These are phyloP conservation scores for Scomber colias DNA, from an alignment of 2,113 vertebrate species.

Conservation along the genomic window DNA sequence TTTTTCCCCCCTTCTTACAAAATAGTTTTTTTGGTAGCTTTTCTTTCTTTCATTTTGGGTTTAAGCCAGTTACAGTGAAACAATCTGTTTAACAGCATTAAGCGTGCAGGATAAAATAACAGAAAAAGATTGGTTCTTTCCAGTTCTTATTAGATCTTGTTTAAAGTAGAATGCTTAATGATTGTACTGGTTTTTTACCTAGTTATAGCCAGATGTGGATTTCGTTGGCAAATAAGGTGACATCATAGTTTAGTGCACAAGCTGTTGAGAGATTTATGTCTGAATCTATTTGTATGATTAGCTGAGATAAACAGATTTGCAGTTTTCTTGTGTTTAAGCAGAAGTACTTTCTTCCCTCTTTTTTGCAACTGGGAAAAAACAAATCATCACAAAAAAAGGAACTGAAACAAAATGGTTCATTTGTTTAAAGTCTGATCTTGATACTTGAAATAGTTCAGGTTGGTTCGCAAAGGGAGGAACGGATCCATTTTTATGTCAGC, in stretches of 20 bases:
- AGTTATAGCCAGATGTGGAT: background rate
- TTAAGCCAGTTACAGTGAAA: slow-evolving; percentile 33
- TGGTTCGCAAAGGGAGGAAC: no score
- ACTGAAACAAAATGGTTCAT: slow-evolving; percentile 9
- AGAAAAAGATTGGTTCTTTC: background rate
- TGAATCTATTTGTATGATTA: background rate
- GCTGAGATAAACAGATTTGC: background rate
- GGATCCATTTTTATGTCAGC: no score
- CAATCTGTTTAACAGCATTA: slow-evolving; percentile 35
- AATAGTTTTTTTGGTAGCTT: background rate
- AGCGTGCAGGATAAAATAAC: background rate
- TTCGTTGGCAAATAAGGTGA: background rate
- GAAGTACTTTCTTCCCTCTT: background rate
- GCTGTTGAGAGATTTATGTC: background rate
- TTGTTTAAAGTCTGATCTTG: no score
- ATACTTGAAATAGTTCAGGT: no score
- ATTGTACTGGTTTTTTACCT: background rate
- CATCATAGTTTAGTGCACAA: background rate
- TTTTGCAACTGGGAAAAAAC: background rate
- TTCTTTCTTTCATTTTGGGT: background rate
- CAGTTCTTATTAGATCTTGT: background rate
- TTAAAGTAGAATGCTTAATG: background rate
- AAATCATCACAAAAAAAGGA: slow-evolving; percentile 9
- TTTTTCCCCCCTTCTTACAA: background rate
- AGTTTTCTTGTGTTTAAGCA: background rate